Conservation (phyloP, 2,797 vertebrate species). For the Echiichthys vipera region DNA sequence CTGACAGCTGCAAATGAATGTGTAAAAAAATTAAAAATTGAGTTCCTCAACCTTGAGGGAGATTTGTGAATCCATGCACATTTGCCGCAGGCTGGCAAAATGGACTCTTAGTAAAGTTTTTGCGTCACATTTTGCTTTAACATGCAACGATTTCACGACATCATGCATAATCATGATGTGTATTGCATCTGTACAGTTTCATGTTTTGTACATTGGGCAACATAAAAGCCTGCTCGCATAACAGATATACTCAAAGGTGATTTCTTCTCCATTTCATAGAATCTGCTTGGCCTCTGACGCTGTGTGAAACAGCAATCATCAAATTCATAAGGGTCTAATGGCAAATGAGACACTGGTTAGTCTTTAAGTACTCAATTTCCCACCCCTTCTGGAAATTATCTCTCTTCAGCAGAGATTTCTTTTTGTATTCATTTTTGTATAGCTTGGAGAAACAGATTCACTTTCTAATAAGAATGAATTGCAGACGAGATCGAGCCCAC, state of each 20-base stretch:
- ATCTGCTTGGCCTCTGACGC: constrained; percentile 22
- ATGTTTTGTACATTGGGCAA: constrained; percentile 20
- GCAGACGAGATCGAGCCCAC: constrained; percentile 24
- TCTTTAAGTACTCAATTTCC: constrained; percentile 41
- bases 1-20: constrained; percentile 50
- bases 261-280: constrained; percentile 11
- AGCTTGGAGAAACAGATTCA: constrained; percentile 27
- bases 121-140: constrained; percentile 21
- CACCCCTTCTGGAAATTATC: constrained; percentile 22
- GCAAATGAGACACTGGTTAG: constrained; percentile 18
- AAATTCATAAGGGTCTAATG: constrained; percentile 36
- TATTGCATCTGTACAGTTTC: constrained; percentile 25
- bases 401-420: constrained; percentile 31
- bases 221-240: constrained; percentile 35
- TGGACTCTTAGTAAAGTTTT: constrained; percentile 28
- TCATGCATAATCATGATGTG: constrained; percentile 47
- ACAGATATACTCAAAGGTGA: constrained; percentile 32
- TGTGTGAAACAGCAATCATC: constrained; percentile 33
- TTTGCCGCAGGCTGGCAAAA: constrained; percentile 38
- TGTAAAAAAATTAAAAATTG: constrained; percentile 38
- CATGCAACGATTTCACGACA: constrained; percentile 25
- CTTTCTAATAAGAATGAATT: constrained; percentile 35
- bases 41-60: constrained; percentile 37
- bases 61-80: not conserved
- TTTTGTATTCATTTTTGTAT: constrained; percentile 20